A percentile compares a stretch with the other conserved stretches of the same genome.
These are phyloP conservation scores for Cebidichthys violaceus DNA, from an alignment of 2,113 vertebrate genomes.

Conservation along the genomic window DNA sequence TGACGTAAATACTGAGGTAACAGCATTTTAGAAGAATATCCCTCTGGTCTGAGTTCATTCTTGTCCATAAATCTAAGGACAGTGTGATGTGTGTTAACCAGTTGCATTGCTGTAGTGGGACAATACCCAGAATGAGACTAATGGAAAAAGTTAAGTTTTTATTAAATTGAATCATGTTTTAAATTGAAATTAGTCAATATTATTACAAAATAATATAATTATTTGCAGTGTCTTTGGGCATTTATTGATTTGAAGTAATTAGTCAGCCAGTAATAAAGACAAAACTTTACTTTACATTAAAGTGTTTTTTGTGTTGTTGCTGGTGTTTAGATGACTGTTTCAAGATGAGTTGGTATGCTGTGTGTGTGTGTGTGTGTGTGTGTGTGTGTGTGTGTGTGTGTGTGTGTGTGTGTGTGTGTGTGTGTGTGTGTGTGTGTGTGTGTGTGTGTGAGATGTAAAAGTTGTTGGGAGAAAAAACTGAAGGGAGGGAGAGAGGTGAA, in stretches of 20 bases:
- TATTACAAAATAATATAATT: neutral
- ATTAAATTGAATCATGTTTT: neutral
- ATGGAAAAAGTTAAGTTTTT: neutral
- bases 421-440: neutral
- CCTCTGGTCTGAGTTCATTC: neutral
- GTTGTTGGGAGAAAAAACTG: conserved; percentile 4
- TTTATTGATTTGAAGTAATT: neutral
- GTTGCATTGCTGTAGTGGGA: neutral
- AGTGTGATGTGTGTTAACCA: neutral
- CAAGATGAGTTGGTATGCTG: conserved; percentile 5
- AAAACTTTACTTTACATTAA: neutral
- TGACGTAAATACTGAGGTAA: neutral
- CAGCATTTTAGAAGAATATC: neutral
- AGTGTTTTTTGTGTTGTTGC: neutral
- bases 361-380: conserved; percentile 1
- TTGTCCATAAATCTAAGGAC: neutral
- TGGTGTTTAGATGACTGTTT: neutral
- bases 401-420: conserved; percentile 19
- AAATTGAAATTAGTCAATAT: neutral
- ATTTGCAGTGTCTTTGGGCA: neutral
- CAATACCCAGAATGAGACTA: neutral
- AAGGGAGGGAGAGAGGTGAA: conserved; percentile 72
- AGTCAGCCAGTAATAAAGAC: neutral
- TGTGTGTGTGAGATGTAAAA: neutral
- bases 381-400: neutral